These are phyloP conservation scores for Cephalopterus ornatus DNA, from an alignment of 2,113 vertebrate species.

Conservation along the genomic window DNA sequence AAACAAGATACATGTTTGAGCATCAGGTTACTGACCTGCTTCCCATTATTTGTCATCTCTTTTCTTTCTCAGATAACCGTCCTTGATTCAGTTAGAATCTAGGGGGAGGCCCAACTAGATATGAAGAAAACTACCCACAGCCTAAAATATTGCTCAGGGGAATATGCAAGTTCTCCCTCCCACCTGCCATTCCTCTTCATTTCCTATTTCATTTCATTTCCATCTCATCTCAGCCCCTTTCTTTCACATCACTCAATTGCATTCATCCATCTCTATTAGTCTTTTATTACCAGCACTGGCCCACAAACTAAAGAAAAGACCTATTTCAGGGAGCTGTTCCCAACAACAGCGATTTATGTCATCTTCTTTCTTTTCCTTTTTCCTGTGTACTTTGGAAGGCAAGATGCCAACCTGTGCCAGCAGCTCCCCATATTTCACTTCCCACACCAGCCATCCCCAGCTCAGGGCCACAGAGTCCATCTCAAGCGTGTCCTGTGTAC, in stretches of 20 bases:
- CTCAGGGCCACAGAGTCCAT: neutral
- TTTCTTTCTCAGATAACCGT: neutral
- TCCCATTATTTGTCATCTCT: neutral
- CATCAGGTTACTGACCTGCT: neutral
- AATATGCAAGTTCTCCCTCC: neutral
- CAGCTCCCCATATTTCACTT: neutral
- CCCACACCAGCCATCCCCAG: neutral
- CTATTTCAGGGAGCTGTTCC: neutral
- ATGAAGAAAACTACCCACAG: neutral
- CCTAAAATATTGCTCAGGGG: neutral
- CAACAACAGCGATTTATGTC: neutral
- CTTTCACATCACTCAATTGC: constrained; percentile 13
- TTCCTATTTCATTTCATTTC: constrained; percentile 32
- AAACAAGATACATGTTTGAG: neutral
- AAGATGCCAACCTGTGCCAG: neutral
- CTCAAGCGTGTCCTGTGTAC: neutral
- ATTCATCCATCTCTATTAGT: constrained; percentile 36
- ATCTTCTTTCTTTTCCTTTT: neutral
- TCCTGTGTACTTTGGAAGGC: neutral
- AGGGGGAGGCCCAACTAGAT: neutral
- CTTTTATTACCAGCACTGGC: neutral
- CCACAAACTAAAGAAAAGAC: neutral
- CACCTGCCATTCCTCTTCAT: constrained; percentile 24
- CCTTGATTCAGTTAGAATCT: neutral
- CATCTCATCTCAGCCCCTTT: neutral